phyloP scores from a whole-genome alignment of 2,797 vertebrate genomes.

The Poecile montanus region DNA sequence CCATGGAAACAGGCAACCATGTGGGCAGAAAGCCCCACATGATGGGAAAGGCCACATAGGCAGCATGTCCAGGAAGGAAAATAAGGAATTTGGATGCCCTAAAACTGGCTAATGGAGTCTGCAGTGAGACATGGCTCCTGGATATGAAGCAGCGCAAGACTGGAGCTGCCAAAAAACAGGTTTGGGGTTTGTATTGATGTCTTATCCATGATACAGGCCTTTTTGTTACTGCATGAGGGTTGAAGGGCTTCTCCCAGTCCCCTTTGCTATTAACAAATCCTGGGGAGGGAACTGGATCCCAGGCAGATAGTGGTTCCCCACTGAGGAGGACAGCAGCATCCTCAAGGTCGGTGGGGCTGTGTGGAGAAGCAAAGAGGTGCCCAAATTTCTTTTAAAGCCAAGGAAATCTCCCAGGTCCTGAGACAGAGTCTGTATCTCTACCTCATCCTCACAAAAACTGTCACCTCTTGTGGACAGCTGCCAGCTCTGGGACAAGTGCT shows the following conservation, averaged over 20 bases:
- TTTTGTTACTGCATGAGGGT: background rate
- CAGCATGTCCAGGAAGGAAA: background rate
- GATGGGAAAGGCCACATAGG: background rate
- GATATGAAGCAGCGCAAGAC: background rate
- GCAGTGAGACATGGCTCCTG: accelerated
- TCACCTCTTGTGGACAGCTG: background rate
- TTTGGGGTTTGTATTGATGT: background rate
- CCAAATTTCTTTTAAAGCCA: background rate
- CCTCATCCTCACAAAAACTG: background rate
- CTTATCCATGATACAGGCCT: background rate
- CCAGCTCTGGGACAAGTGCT: background rate
- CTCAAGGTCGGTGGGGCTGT: accelerated
- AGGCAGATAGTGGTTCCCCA: accelerated
- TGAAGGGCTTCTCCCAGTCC: background rate
- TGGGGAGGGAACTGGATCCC: background rate
- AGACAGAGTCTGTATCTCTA: background rate
- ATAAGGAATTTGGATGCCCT: background rate
- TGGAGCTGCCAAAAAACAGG: background rate
- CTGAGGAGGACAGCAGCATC: background rate
- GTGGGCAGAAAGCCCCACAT: background rate
- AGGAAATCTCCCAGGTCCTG: background rate
- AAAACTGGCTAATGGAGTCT: background rate
- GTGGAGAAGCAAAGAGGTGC: background rate
- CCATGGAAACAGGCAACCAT: accelerated
- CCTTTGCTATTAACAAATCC: background rate